Percentiles rank a stretch among this genome's conserved stretches.
These are phyloP conservation scores for Barbus barbus DNA, from an alignment of 2,113 vertebrate genomes.

Conservation along the genomic window DNA sequence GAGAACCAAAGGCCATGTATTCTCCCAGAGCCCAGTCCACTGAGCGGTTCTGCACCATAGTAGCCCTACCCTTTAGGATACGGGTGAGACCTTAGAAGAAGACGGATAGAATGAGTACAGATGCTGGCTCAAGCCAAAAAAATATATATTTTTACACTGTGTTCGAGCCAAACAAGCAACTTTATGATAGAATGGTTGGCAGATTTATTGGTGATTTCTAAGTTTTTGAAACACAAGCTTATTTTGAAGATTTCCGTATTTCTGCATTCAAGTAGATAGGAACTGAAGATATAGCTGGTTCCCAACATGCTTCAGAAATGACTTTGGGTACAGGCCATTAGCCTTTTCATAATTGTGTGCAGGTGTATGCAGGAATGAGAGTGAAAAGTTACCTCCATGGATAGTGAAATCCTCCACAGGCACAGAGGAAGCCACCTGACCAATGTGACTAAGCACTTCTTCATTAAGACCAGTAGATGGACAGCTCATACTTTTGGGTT, in stretches of 20 bases:
- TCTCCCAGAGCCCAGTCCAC: constrained; percentile 96
- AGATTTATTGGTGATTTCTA: background rate
- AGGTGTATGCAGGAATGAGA: background rate
- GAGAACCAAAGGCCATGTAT: constrained; percentile 93
- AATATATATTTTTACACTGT: background rate
- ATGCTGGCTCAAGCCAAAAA: background rate
- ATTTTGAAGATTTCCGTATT: background rate
- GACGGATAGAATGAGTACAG: background rate
- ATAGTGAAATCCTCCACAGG: constrained; percentile 89
- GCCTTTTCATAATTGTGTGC: background rate
- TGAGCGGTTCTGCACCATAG: constrained; percentile 82
- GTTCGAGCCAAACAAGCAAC: background rate
- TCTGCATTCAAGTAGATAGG: background rate
- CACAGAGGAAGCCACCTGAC: constrained; percentile 87
- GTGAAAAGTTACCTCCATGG: constrained; percentile 80
- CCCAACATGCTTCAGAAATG: background rate
- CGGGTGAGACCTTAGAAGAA: constrained; percentile 82
- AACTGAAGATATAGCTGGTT: background rate
- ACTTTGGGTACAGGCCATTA: background rate
- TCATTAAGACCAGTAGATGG: constrained; percentile 87
- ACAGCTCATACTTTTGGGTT: constrained; percentile 88
- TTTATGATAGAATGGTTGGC: background rate
- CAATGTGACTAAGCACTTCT: constrained; percentile 83
- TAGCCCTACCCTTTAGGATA: constrained; percentile 83
- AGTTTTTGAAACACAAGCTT: background rate